A percentile compares a stretch with the other conserved stretches of the same genome.
phyloP scores from a whole-genome alignment of 2,113 vertebrate species.

The Rafetus swinhoei region DNA sequence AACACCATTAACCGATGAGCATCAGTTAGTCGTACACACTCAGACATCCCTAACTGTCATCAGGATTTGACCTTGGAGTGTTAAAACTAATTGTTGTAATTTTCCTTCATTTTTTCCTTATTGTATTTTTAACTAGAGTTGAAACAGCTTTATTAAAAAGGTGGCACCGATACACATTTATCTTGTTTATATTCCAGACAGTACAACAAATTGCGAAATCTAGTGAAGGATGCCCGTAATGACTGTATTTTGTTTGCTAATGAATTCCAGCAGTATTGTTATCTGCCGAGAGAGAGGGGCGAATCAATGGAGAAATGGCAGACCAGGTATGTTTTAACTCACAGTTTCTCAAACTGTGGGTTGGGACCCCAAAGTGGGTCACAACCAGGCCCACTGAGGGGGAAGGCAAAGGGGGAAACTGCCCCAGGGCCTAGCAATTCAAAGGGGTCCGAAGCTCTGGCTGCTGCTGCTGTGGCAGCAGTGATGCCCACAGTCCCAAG shows the following conservation, averaged over 20 bases:
- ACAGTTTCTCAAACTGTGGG: too few relatives aligned
- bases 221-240: constrained; percentile 89
- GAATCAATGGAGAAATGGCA: constrained; percentile 93
- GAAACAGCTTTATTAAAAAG: neutral
- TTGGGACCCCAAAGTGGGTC: too few relatives aligned
- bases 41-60: too few relatives aligned
- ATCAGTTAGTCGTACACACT: too few relatives aligned
- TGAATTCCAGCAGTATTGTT: constrained; percentile 91
- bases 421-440: too few relatives aligned
- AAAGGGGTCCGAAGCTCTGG: too few relatives aligned
- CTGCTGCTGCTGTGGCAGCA: too few relatives aligned
- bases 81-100: neutral
- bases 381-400: too few relatives aligned
- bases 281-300: constrained; percentile 87
- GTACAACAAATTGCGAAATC: constrained; percentile 88
- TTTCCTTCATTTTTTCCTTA: neutral
- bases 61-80: neutral
- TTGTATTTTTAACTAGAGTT: neutral
- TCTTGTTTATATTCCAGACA: constrained; percentile 77
- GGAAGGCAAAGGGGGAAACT: too few relatives aligned
- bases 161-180: neutral
- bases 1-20: too few relatives aligned
- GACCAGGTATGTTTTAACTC: constrained; percentile 78
- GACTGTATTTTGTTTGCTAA: constrained; percentile 93
- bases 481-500: too few relatives aligned